These are phyloP conservation scores for Danaus melanippus DNA, from an alignment of 1,140 invertebrate species.

Conservation along the genomic window DNA sequence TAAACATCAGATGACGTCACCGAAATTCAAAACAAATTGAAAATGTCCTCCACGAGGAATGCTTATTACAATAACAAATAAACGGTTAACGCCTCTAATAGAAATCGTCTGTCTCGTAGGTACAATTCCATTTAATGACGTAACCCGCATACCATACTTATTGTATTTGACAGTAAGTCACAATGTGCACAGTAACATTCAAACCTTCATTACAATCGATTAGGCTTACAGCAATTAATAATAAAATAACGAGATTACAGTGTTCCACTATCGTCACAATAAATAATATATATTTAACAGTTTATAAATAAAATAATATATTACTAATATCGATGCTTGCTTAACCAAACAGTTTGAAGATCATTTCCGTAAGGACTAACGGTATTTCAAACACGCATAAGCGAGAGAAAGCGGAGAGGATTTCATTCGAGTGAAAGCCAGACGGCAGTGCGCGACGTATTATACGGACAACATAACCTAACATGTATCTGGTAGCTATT, in stretches of 20 bases:
- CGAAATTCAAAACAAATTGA: conserved; percentile 6
- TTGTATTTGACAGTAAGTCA: conserved; percentile 8
- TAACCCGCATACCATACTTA: conserved; percentile 34
- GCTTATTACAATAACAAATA: background rate
- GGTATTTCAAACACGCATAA: conserved; percentile 46
- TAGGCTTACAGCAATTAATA: no score
- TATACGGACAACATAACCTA: conserved; percentile 51
- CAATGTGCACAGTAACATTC: conserved; percentile 17
- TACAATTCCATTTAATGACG: conserved; percentile 13
- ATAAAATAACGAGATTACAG: no score
- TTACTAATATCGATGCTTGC: conserved; percentile 13
- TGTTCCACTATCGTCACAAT: background rate
- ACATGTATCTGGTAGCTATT: conserved; percentile 50
- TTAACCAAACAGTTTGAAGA: conserved; percentile 26
- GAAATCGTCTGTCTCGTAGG: conserved; percentile 6
- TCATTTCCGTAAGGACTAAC: conserved; percentile 41
- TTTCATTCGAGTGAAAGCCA: conserved; percentile 59
- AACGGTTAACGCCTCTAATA: conserved; percentile 6
- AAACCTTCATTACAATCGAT: conserved; percentile 7
- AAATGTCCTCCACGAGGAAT: no score
- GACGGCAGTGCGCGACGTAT: conserved; percentile 44
- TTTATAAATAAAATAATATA: conserved; percentile 1
- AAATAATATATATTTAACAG: background rate
- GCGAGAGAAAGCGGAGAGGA: conserved; percentile 60
- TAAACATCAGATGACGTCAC: conserved; percentile 1